These are phyloP conservation scores for Dipodomys stephensi DNA, from an alignment of 2,113 vertebrate genomes.

Conservation along the genomic window DNA sequence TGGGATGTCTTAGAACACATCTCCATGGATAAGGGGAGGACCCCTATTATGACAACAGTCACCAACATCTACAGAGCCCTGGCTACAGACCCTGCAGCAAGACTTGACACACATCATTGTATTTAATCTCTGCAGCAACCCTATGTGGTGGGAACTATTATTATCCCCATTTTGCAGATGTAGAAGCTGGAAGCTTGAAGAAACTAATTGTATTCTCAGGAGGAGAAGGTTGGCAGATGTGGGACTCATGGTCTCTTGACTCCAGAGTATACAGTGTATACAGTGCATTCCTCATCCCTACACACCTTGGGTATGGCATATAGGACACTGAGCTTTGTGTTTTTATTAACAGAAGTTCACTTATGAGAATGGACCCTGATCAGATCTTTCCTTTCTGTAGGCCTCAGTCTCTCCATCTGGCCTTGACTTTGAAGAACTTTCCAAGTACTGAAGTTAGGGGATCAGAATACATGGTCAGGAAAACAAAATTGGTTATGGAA, in stretches of 20 bases:
- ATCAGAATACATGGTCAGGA: not conserved
- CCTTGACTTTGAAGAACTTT: slow-evolving; percentile 11
- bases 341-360: not conserved
- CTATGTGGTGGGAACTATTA: not conserved
- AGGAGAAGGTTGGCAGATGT: not conserved
- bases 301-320: not conserved
- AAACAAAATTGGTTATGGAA: slow-evolving; percentile 33
- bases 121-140: not conserved
- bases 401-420: not conserved
- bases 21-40: too few relatives aligned
- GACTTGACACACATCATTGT: not conserved
- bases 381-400: not conserved
- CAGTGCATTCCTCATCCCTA: accelerated
- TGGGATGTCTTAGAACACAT: not conserved
- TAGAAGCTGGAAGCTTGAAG: not conserved
- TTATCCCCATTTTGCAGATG: not conserved
- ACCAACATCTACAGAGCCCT: not conserved
- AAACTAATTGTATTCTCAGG: not conserved
- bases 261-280: not conserved
- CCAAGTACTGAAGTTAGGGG: not conserved
- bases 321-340: not conserved
- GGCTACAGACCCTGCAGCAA: accelerated
- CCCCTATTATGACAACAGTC: not conserved
- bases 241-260: not conserved
- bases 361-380: not conserved